phyloP scores from a whole-genome alignment of 2,797 vertebrate species.

The Manis javanica region DNA sequence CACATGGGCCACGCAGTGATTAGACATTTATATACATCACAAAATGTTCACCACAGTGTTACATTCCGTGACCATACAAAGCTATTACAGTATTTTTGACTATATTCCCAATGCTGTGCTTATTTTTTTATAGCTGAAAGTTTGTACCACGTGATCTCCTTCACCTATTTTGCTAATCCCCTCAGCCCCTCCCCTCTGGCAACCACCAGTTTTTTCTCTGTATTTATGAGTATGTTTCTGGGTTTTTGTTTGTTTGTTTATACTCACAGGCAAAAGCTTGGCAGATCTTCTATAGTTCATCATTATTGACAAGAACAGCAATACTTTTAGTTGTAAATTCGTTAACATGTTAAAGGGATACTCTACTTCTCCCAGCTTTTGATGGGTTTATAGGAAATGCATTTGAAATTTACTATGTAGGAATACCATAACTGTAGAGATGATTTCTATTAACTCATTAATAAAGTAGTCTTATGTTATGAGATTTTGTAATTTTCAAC shows the following conservation, averaged over 20 bases:
- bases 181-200: too few relatives aligned
- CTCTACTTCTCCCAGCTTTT: background rate
- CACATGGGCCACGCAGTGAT: too few relatives aligned
- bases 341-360: background rate
- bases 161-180: too few relatives aligned
- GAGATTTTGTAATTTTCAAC: slow-evolving; percentile 12
- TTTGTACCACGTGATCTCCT: too few relatives aligned
- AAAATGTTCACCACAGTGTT: too few relatives aligned
- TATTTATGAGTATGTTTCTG: too few relatives aligned
- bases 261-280: background rate
- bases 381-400: background rate
- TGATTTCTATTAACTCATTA: slow-evolving; percentile 18
- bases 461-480: background rate
- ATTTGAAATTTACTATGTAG: background rate
- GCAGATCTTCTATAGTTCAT: background rate
- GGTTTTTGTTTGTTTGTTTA: background rate
- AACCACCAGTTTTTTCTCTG: too few relatives aligned
- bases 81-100: too few relatives aligned
- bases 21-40: too few relatives aligned
- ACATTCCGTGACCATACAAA: too few relatives aligned
- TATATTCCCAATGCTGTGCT: too few relatives aligned
- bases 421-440: background rate
- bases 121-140: too few relatives aligned
- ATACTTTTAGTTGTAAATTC: background rate
- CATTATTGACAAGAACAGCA: background rate